phyloP scores from a whole-genome alignment of 2,888 invertebrate species.

The Leucoptera coffeella region DNA sequence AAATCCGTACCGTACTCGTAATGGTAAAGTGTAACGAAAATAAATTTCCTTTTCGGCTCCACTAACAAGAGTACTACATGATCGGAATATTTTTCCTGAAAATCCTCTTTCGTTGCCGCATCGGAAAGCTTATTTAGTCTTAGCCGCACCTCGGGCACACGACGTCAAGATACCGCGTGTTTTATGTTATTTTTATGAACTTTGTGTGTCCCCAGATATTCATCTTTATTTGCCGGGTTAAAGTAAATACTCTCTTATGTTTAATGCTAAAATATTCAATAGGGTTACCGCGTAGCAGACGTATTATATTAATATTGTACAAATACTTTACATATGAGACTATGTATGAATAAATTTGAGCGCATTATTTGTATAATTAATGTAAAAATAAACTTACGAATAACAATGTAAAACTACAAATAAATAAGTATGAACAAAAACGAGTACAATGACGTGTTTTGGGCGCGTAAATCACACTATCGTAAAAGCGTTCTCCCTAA shows the following conservation, averaged over 20 bases:
- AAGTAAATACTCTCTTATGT: no score
- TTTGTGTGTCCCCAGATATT: slow-evolving; percentile 8
- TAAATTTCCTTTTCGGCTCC: slow-evolving; percentile 30
- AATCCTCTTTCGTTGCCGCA: slow-evolving; percentile 38
- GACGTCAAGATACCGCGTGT: slow-evolving; percentile 23
- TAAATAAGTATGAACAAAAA: not conserved
- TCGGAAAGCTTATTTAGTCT: slow-evolving; percentile 35
- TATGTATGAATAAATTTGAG: no score
- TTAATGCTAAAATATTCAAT: no score
- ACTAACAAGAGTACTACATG: slow-evolving; percentile 45
- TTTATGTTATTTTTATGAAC: slow-evolving; percentile 16
- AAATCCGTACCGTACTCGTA: no score
- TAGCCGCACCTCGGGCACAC: slow-evolving; percentile 12
- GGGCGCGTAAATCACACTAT: no score
- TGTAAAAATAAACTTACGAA: not conserved
- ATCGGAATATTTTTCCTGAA: slow-evolving; percentile 46
- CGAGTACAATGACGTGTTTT: not conserved
- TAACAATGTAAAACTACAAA: not conserved
- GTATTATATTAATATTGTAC: no score
- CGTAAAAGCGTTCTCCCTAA: slow-evolving; percentile 20
- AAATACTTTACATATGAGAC: no score
- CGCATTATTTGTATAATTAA: not conserved
- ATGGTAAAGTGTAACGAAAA: no score
- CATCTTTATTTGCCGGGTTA: no score
- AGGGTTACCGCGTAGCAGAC: no score